Percentiles rank a stretch among this genome's conserved stretches.
Evolutionary conservation across 1,140 invertebrate species (phyloP).

Genomic region (Drosophila arawakana): DNA sequence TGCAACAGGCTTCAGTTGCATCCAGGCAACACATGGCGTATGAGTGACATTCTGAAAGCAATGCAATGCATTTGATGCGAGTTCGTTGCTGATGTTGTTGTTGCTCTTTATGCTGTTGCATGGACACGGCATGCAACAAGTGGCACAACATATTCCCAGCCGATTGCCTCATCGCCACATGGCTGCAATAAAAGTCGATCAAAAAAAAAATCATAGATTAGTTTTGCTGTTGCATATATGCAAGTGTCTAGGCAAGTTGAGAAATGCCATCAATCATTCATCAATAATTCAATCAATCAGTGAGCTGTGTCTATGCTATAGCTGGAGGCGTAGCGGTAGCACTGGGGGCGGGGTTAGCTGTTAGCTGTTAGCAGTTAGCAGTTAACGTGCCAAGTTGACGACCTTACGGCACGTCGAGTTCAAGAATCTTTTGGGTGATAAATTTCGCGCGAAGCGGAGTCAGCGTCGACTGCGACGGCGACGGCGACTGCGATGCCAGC

Average conservation of each 20-base stretch:
- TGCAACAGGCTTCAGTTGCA: slow-evolving; percentile 59
- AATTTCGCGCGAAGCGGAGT: slow-evolving; percentile 28
- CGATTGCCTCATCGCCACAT: slow-evolving; percentile 66
- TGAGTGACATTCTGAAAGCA: slow-evolving; percentile 42
- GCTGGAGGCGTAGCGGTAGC: background rate
- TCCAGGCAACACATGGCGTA: slow-evolving; percentile 60
- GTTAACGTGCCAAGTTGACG: slow-evolving; percentile 31
- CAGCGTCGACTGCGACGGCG: background rate
- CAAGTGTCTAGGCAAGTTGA: background rate
- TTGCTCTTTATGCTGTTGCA: slow-evolving; percentile 50
- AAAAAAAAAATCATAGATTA: slow-evolving; percentile 4
- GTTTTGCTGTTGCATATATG: background rate
- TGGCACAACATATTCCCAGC: slow-evolving; percentile 64
- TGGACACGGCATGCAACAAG: slow-evolving; percentile 67
- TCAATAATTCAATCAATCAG: slow-evolving; percentile 30
- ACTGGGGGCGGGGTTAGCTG: background rate
- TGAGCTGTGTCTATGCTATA: background rate
- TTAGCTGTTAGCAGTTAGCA: slow-evolving; percentile 20
- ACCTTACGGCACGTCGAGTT: slow-evolving; percentile 42
- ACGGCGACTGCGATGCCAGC: background rate
- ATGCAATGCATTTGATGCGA: slow-evolving; percentile 45
- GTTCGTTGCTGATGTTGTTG: slow-evolving; percentile 54
- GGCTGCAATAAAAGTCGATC: slow-evolving; percentile 29
- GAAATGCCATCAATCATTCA: slow-evolving; percentile 7
- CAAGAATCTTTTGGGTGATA: slow-evolving; percentile 53